Conservation (phyloP, 53 echinoderm and acorn worm genomes). For the Crossaster papposus region DNA sequence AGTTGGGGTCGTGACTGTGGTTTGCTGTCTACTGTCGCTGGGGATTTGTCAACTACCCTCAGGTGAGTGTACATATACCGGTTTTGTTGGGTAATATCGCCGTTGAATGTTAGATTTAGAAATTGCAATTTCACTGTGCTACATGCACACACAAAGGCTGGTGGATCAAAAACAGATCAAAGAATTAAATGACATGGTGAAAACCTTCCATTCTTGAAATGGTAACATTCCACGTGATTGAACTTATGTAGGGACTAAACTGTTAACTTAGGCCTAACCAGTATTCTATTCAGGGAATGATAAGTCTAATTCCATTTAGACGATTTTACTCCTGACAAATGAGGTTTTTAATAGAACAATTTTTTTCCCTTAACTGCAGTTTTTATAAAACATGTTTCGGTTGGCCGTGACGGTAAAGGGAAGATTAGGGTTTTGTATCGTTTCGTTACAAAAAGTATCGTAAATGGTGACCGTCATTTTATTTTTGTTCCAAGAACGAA, state of each 20-base stretch:
- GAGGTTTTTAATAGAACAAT: too few species aligned
- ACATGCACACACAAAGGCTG: too few species aligned
- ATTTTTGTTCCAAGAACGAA: too few species aligned
- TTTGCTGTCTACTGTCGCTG: neutral
- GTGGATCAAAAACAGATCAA: neutral
- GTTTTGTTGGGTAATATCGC: neutral
- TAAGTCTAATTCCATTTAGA: too few species aligned
- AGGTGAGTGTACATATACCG: neutral
- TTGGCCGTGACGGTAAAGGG: neutral
- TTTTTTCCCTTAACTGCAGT: neutral
- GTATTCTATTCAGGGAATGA: too few species aligned
- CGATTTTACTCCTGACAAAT: too few species aligned
- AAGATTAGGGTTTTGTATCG: too few species aligned
- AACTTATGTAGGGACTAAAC: too few species aligned
- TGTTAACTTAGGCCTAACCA: too few species aligned
- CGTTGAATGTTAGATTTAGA: neutral
- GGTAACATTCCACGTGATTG: neutral
- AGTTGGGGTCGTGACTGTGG: neutral
- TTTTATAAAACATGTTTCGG: neutral
- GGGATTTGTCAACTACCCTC: constrained; percentile 15
- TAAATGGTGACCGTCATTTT: too few species aligned
- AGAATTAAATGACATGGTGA: neutral
- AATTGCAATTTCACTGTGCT: neutral
- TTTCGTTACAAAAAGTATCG: neutral
- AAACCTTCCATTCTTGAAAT: neutral